Evolutionary conservation across 2,888 invertebrate species (phyloP).

Genomic region (Junonia oenone): DNA sequence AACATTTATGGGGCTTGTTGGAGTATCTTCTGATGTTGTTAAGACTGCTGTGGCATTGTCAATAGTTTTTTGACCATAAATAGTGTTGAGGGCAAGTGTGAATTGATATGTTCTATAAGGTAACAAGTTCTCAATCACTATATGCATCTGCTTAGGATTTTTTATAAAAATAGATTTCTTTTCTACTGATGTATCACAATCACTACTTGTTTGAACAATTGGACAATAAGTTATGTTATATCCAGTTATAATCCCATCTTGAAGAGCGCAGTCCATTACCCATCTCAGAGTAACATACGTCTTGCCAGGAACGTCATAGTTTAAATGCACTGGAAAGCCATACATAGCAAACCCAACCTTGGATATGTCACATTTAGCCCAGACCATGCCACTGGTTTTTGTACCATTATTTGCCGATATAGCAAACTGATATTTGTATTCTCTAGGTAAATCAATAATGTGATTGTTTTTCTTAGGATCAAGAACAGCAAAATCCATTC

Average conservation of each 20-base stretch:
- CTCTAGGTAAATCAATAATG: constrained; percentile 80
- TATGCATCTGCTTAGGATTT: constrained; percentile 71
- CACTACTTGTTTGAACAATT: constrained; percentile 68
- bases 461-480: constrained; percentile 61
- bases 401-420: constrained; percentile 86
- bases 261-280: constrained; percentile 87
- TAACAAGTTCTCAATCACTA: constrained; percentile 81
- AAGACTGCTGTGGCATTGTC: constrained; percentile 79
- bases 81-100: constrained; percentile 80
- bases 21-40: constrained; percentile 85
- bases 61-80: constrained; percentile 56
- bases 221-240: constrained; percentile 89
- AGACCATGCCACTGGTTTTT: constrained; percentile 90
- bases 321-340: constrained; percentile 65
- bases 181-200: constrained; percentile 73
- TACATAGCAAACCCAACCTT: constrained; percentile 74
- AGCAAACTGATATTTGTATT: constrained; percentile 86
- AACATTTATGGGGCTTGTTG: constrained; percentile 79
- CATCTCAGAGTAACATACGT: constrained; percentile 81
- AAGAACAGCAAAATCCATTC: constrained; percentile 63
- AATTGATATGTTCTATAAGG: constrained; percentile 89
- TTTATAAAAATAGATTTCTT: constrained; percentile 55
- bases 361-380: constrained; percentile 85
- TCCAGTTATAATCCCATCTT: constrained; percentile 83
- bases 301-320: constrained; percentile 57